Conservation (phyloP, 2,797 vertebrate genomes). For the Tragopan temminckii region DNA sequence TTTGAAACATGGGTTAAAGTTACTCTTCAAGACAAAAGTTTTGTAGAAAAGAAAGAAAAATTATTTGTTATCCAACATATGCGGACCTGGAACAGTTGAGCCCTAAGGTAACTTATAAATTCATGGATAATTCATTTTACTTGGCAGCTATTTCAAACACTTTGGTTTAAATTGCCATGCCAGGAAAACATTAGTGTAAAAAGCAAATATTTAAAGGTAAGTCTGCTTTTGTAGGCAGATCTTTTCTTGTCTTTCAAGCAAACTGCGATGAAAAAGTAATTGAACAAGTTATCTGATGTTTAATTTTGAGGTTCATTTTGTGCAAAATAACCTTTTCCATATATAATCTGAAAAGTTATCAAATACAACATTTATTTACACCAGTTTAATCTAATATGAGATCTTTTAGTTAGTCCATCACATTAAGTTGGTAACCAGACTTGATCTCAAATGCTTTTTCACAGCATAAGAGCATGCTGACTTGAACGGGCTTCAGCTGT, state of each 20-base stretch:
- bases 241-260: slow-evolving; percentile 33
- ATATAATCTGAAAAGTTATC: neutral
- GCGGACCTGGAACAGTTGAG: slow-evolving; percentile 36
- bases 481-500: neutral
- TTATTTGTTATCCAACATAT: slow-evolving; percentile 31
- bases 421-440: neutral
- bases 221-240: slow-evolving; percentile 56
- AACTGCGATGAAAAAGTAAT: slow-evolving; percentile 15
- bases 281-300: neutral
- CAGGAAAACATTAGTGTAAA: slow-evolving; percentile 63
- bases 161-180: slow-evolving; percentile 61
- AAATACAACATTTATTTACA: neutral
- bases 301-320: neutral
- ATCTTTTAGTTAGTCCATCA: neutral
- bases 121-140: slow-evolving; percentile 81
- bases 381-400: neutral
- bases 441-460: neutral
- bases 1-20: slow-evolving; percentile 2
- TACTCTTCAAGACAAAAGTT: slow-evolving; percentile 12
- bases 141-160: slow-evolving; percentile 78
- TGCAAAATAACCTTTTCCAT: neutral
- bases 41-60: slow-evolving; percentile 34
- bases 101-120: slow-evolving; percentile 72
- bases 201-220: slow-evolving; percentile 53
- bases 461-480: neutral